Percentiles rank a stretch among this genome's conserved stretches.
phyloP scores from a whole-genome alignment of 1,140 invertebrate species.

The Monomorium pharaonis region DNA sequence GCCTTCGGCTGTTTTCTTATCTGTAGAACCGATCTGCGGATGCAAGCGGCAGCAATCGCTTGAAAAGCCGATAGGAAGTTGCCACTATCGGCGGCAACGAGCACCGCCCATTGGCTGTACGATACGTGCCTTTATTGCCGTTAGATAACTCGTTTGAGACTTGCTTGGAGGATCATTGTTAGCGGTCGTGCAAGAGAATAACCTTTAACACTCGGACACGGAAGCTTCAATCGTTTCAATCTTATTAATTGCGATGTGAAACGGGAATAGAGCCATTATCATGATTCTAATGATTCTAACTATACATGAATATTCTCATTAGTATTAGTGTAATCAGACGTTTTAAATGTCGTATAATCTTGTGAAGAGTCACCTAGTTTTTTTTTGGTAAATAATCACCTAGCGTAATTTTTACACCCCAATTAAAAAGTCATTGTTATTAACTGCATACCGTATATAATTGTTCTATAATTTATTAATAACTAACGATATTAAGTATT shows the following conservation, averaged over 20 bases:
- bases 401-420: too few species aligned
- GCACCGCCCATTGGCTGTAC: slow-evolving; percentile 6
- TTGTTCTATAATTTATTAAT: too few species aligned
- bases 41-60: slow-evolving; percentile 44
- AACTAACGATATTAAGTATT: too few species aligned
- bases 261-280: neutral
- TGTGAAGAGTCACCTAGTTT: too few species aligned
- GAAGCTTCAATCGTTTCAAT: neutral
- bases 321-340: neutral
- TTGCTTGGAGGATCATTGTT: slow-evolving; percentile 12
- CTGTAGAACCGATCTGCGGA: slow-evolving; percentile 38
- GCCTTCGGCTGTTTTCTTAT: slow-evolving; percentile 63
- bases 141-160: slow-evolving; percentile 53
- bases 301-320: neutral
- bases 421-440: too few species aligned
- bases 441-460: too few species aligned
- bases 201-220: slow-evolving; percentile 8
- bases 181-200: slow-evolving; percentile 22
- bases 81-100: slow-evolving; percentile 25
- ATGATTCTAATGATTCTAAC: neutral
- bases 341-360: too few species aligned
- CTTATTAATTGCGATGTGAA: neutral
- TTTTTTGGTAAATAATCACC: too few species aligned
- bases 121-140: slow-evolving; percentile 52
- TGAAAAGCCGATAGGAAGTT: slow-evolving; percentile 65